Conservation (phyloP, 2,113 vertebrate genomes). For the Heliornis fulica region DNA sequence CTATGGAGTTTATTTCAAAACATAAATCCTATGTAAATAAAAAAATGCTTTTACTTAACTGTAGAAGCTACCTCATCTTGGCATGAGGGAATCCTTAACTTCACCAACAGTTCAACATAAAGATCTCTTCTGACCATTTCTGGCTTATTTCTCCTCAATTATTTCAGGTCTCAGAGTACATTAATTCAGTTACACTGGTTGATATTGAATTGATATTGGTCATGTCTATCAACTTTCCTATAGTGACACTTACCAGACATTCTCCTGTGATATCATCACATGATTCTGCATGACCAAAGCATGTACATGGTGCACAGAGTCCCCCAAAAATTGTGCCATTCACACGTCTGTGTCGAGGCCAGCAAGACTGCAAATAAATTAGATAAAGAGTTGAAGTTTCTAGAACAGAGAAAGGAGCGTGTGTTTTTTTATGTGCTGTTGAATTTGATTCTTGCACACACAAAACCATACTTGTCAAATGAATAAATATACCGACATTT, state of each 20-base stretch:
- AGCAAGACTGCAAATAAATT: constrained; percentile 74
- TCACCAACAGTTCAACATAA: background rate
- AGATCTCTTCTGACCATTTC: background rate
- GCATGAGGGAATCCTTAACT: background rate
- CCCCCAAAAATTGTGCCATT: constrained; percentile 81
- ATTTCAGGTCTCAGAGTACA: background rate
- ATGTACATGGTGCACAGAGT: constrained; percentile 79
- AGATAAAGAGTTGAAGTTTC: background rate
- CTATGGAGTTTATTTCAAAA: background rate
- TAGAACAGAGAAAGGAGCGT: background rate
- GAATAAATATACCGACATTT: background rate
- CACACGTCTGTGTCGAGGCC: constrained; percentile 75
- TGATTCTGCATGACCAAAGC: constrained; percentile 76
- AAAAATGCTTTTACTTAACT: background rate
- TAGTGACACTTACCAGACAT: constrained; percentile 77
- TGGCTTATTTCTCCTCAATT: background rate
- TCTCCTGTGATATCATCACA: constrained; percentile 82
- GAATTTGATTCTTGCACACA: background rate
- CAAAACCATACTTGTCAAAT: background rate
- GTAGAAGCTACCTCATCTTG: background rate
- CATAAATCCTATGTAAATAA: background rate
- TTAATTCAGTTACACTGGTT: background rate
- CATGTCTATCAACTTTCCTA: background rate
- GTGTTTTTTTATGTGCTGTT: background rate
- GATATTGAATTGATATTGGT: background rate